Conservation (phyloP, 2,888 invertebrate genomes). For the Thymelicus lineola region DNA sequence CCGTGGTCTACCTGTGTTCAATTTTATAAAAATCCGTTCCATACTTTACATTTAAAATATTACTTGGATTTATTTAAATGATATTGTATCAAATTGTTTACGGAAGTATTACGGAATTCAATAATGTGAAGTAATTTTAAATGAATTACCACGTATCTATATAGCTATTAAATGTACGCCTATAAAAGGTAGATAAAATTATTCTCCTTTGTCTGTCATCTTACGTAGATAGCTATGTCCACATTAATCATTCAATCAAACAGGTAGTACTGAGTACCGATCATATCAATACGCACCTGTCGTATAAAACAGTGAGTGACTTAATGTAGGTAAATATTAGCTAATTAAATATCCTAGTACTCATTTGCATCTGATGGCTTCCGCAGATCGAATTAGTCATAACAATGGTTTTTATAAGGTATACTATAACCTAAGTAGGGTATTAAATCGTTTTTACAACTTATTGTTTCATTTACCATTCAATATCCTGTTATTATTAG, state of each 20-base stretch:
- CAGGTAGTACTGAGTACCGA: background rate
- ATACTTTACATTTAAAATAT: background rate
- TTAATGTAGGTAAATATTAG: conserved; percentile 21
- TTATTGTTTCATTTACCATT: conserved; percentile 5
- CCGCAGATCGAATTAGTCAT: conserved; percentile 3
- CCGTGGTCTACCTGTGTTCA: too few species aligned
- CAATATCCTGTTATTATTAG: background rate
- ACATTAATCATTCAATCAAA: conserved; percentile 7
- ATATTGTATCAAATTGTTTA: background rate
- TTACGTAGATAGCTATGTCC: background rate
- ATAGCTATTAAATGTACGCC: background rate
- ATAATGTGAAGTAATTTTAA: background rate
- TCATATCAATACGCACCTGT: conserved; percentile 10
- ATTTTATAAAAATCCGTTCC: too few species aligned
- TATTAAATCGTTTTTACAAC: conserved; percentile 16
- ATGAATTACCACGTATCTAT: background rate
- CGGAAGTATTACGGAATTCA: background rate
- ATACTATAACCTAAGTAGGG: conserved; percentile 1
- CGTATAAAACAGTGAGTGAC: background rate
- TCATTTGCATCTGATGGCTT: conserved; percentile 21
- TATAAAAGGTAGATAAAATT: background rate
- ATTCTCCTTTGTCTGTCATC: background rate
- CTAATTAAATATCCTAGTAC: conserved; percentile 4
- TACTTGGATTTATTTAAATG: background rate
- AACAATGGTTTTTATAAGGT: conserved; percentile 17